Conservation (phyloP, 2,113 vertebrate genomes). For the Salvelinus alpinus region DNA sequence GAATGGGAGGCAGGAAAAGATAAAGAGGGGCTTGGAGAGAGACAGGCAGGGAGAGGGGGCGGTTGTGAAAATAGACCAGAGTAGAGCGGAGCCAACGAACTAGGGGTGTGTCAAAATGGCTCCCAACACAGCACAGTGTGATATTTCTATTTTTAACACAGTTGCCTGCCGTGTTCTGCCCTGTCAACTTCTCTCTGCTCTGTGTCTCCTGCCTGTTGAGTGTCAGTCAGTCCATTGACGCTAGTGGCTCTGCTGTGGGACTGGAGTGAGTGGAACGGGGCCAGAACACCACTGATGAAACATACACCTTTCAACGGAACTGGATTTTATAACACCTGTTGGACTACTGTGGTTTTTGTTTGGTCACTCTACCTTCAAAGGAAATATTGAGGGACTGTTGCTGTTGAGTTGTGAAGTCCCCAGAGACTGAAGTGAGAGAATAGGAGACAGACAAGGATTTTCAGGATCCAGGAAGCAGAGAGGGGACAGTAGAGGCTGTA, state of each 20-base stretch:
- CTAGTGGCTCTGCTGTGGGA: slow-evolving; percentile 12
- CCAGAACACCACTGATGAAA: neutral
- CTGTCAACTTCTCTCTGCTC: slow-evolving; percentile 68
- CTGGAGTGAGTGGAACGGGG: neutral
- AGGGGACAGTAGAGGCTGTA: neutral
- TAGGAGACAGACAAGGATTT: neutral
- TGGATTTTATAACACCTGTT: neutral
- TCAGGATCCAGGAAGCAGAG: neutral
- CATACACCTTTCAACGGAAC: neutral
- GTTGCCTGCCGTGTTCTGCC: slow-evolving; percentile 71
- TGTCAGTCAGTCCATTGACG: slow-evolving; percentile 24
- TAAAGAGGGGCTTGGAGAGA: neutral
- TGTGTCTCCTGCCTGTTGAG: slow-evolving; percentile 43
- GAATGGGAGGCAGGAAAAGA: slow-evolving; percentile 42
- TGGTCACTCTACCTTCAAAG: neutral
- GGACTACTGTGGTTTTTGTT: neutral
- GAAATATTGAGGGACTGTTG: neutral
- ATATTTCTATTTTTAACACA: slow-evolving; percentile 88
- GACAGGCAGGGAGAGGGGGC: slow-evolving; percentile 51
- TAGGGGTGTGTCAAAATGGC: slow-evolving; percentile 79
- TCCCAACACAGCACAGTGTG: slow-evolving; percentile 63
- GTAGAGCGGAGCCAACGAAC: slow-evolving; percentile 68
- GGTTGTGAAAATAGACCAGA: slow-evolving; percentile 62
- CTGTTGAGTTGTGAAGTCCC: neutral
- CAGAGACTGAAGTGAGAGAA: neutral